phyloP scores from a whole-genome alignment of 1,140 invertebrate species.

The Ptiloglossa arizonensis region DNA sequence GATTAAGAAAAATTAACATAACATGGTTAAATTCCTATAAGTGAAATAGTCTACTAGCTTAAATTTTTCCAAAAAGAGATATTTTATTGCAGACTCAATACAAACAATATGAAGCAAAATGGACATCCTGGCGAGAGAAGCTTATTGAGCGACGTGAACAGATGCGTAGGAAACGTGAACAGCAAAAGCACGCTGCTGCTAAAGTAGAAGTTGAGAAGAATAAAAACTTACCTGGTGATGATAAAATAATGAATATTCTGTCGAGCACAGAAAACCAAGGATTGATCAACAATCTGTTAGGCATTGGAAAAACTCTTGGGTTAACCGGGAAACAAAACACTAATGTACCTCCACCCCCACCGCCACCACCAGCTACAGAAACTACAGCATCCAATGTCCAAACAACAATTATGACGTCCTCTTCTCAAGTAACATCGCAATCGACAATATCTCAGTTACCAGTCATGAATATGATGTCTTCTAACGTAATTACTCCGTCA shows the following conservation, averaged over 20 bases:
- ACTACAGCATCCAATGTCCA: slow-evolving; percentile 23
- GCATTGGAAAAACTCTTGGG: slow-evolving; percentile 80
- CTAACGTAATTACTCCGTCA: slow-evolving; percentile 62
- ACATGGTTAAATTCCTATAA: too few relatives aligned
- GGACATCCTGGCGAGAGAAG: slow-evolving; percentile 89
- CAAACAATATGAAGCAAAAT: slow-evolving; percentile 91
- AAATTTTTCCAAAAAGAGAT: slow-evolving; percentile 12
- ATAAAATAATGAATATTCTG: slow-evolving; percentile 79
- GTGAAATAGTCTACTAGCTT: not conserved
- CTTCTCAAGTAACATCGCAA: slow-evolving; percentile 29
- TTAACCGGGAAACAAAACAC: slow-evolving; percentile 74
- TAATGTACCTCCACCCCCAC: slow-evolving; percentile 34
- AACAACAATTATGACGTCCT: not conserved
- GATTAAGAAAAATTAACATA: not conserved
- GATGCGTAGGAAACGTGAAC: slow-evolving; percentile 87
- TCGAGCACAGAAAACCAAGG: slow-evolving; percentile 80
- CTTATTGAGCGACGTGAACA: slow-evolving; percentile 89
- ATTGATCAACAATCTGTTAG: slow-evolving; percentile 78
- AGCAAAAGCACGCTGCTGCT: slow-evolving; percentile 73
- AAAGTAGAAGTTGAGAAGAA: slow-evolving; percentile 76
- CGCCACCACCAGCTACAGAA: slow-evolving; percentile 53
- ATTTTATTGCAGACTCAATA: slow-evolving; percentile 84
- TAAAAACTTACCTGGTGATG: slow-evolving; percentile 76
- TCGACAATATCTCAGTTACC: slow-evolving; percentile 41
- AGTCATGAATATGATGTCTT: slow-evolving; percentile 61